Conservation (phyloP, 2,888 invertebrate genomes). For the Chrysomela aeneicollis region DNA sequence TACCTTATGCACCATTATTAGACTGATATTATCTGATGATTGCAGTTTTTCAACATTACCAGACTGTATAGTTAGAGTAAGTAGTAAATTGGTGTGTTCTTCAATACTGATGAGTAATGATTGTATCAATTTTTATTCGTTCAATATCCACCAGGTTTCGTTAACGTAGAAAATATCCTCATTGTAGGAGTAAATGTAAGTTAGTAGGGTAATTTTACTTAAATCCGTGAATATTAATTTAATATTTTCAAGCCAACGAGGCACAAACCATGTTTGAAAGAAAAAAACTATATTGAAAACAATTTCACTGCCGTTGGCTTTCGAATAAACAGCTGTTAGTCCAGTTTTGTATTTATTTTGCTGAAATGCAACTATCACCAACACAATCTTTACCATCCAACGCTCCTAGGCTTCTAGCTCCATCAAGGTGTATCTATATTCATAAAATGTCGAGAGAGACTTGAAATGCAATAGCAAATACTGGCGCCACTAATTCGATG, state of each 20-base stretch:
- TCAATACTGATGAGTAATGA: too few relatives aligned
- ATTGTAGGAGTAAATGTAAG: background rate
- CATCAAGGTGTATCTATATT: too few relatives aligned
- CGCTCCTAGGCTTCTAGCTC: background rate
- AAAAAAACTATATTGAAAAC: background rate
- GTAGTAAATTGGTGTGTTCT: too few relatives aligned
- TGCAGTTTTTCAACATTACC: too few relatives aligned
- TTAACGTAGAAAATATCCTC: too few relatives aligned
- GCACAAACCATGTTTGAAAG: background rate
- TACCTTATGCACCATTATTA: too few relatives aligned
- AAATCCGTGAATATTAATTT: background rate
- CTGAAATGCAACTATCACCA: background rate
- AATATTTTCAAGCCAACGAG: background rate
- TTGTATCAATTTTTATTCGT: too few relatives aligned
- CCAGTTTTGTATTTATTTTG: background rate
- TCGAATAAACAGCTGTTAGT: background rate
- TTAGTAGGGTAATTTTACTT: background rate
- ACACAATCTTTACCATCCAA: too few relatives aligned
- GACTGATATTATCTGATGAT: too few relatives aligned
- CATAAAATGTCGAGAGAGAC: background rate
- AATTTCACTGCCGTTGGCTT: background rate
- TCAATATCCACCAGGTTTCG: too few relatives aligned
- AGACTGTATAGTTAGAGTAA: too few relatives aligned
- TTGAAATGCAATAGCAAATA: background rate
- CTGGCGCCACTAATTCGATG: background rate